A percentile compares a stretch with the other conserved stretches of the same genome.
Evolutionary conservation across 2,888 invertebrate genomes (phyloP).

Genomic region (Macrosiphum euphorbiae): DNA sequence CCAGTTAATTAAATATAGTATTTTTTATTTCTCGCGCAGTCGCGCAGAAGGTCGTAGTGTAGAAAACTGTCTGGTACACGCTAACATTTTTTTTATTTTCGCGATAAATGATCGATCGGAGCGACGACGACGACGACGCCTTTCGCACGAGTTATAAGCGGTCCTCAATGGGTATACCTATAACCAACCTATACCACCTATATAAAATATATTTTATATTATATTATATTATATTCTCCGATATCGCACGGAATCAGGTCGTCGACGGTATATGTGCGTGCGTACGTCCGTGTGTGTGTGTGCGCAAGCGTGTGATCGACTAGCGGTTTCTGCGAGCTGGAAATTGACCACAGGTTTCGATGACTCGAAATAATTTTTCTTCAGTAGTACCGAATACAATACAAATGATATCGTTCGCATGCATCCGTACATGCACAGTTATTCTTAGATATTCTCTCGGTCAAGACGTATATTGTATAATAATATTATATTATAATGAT

Average conservation of each 20-base stretch:
- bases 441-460: conserved; percentile 22
- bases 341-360: conserved; percentile 54
- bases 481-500: conserved; percentile 10
- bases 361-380: conserved; percentile 41
- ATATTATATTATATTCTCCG: background rate
- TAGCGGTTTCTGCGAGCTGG: conserved; percentile 51
- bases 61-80: background rate
- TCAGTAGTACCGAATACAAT: background rate
- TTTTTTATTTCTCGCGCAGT: conserved; percentile 4
- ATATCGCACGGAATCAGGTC: conserved; percentile 47
- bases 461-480: background rate
- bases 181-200: background rate
- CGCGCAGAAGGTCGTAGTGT: conserved; percentile 36
- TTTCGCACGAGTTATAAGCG: background rate
- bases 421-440: conserved; percentile 1
- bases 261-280: background rate
- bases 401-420: background rate
- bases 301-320: conserved; percentile 22
- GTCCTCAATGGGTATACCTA: background rate
- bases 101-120: conserved; percentile 33
- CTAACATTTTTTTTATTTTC: background rate
- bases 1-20: conserved; percentile 44
- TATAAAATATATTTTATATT: conserved; percentile 22
- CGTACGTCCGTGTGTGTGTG: background rate
- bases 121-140: background rate